Conservation (phyloP, 2,888 invertebrate species). For the Cantharis nigra region DNA sequence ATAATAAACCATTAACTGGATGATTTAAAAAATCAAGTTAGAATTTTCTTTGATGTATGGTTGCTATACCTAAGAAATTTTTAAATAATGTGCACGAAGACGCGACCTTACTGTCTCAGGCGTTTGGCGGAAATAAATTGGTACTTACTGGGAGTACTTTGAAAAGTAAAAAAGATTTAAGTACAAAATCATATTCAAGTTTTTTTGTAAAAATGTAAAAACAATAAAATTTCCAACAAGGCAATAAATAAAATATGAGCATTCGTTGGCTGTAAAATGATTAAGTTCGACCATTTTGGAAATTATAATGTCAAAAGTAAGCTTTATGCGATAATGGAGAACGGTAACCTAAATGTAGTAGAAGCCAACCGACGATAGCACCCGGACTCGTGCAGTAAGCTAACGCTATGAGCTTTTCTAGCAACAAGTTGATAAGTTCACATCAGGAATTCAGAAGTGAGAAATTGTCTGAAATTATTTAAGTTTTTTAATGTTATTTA, state of each 20-base stretch:
- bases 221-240: background rate
- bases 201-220: background rate
- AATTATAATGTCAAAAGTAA: background rate
- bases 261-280: background rate
- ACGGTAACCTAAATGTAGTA: background rate
- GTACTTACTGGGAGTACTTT: too few relatives aligned
- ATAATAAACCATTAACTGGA: too few relatives aligned
- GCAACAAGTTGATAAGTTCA: slow-evolving; percentile 2
- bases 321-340: slow-evolving; percentile 1
- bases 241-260: background rate
- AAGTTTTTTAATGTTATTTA: background rate
- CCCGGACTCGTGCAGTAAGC: background rate
- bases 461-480: background rate
- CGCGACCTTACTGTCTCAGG: too few relatives aligned
- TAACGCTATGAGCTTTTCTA: background rate
- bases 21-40: too few relatives aligned
- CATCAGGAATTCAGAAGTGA: background rate
- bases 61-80: too few relatives aligned
- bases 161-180: slow-evolving; percentile 39
- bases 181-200: slow-evolving; percentile 25
- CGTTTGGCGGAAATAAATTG: too few relatives aligned
- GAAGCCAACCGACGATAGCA: background rate
- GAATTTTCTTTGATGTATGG: too few relatives aligned
- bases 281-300: background rate
- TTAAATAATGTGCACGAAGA: too few relatives aligned